Conservation (phyloP, 2,113 vertebrate species). For the Jaculus jaculus region DNA sequence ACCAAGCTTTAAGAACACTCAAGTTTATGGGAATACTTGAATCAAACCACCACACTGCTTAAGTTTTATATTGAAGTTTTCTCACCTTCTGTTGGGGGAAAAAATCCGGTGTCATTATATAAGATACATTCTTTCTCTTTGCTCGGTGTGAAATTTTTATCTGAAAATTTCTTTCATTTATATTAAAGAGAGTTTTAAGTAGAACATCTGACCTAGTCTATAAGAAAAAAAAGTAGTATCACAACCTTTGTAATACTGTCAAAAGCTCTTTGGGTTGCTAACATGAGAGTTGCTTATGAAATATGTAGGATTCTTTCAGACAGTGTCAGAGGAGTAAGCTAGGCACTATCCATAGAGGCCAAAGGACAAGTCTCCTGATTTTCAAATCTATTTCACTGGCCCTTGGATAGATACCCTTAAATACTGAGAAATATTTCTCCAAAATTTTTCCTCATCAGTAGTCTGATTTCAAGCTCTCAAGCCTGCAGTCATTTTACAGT, state of each 20-base stretch:
- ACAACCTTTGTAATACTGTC: constrained; percentile 58
- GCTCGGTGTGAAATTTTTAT: not conserved
- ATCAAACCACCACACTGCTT: not conserved
- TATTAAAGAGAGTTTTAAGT: constrained; percentile 58
- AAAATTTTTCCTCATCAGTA: not conserved
- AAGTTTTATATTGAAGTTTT: not conserved
- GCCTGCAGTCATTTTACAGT: not conserved
- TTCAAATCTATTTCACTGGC: not conserved
- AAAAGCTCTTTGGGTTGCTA: constrained; percentile 55
- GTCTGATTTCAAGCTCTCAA: not conserved
- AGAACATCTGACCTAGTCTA: constrained; percentile 41
- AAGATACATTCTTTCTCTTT: constrained; percentile 18
- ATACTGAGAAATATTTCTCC: constrained; percentile 39
- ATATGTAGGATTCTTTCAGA: constrained; percentile 41
- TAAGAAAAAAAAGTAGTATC: constrained; percentile 59
- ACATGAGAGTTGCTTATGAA: constrained; percentile 36
- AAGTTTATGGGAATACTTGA: too few relatives aligned
- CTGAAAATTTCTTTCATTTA: constrained; percentile 50
- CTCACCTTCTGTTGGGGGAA: not conserved
- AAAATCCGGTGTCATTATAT: constrained; percentile 23
- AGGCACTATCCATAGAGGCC: not conserved
- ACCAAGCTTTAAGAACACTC: too few relatives aligned
- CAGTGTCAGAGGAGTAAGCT: constrained; percentile 13
- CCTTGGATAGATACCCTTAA: constrained; percentile 18
- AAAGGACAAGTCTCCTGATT: constrained; percentile 35